Base-by-base conservation (phyloP, 2,113 vertebrate genomes). In the Scalopus aquaticus region DNA sequence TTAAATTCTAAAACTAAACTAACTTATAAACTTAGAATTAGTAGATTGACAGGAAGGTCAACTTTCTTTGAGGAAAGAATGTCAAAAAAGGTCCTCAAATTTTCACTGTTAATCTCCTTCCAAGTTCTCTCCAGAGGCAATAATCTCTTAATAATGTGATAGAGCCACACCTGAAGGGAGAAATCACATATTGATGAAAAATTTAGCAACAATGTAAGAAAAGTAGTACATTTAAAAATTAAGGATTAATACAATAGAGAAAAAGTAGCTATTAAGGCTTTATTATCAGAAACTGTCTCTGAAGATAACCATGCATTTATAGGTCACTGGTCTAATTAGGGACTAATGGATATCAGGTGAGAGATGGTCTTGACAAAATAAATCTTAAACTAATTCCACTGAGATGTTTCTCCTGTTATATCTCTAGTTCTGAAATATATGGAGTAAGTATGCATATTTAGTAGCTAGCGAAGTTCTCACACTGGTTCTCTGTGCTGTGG, bases 1-100 rank as follows among this genome's bases (percentile, higher is more conserved):
- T 13, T 80, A 13, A 72, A 17, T 85, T 88, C 72, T 90, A 85
- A 83, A 80, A 67, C 20, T 60, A 91, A 81, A 92, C 42, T 74
- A 13, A 80, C 76, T 90, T 51, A 19, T 17, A 82, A 72, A 74
- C 12, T 19, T 49, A 56, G 7, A 78, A 67, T 58, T 46, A 56
- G 24, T 60, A 76, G 46, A 86, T 42, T 60, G 67, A 17, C 54
- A 88, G 28, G 28, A 3, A 92, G 2, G 5, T 10, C 76, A 44
- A 17, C 9, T 1, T 7, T 9, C 2, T 87, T 56, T 35, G 37
- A 83, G 67, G 67, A 60, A 78, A 87, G 17, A 65, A 15, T 17
- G 44, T 86, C 4, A 4, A 51, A 93, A 90, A 84, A 9, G 35
- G 30, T 19, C 16, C n/a, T 76, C 58, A 37, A 1, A 35, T 39